Evolutionary conservation across 2,888 invertebrate species (phyloP).

Genomic region (Agrotis clavis): DNA sequence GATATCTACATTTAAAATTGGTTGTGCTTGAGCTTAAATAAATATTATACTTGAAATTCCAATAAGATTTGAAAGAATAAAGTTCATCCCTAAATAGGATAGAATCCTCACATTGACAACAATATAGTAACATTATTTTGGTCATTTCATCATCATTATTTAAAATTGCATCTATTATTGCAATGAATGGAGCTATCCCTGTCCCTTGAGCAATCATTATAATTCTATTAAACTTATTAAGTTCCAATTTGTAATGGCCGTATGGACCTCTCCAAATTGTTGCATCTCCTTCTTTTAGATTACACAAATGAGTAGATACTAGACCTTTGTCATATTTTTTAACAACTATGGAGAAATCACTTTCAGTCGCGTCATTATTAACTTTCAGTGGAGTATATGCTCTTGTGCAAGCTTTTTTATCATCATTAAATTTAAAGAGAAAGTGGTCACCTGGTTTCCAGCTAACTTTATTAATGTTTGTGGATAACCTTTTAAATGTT

Average conservation of each 20-base stretch:
- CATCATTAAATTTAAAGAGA: constrained; percentile 76
- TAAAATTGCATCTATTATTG: constrained; percentile 92
- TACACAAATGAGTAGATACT: constrained; percentile 91
- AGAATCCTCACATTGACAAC: constrained; percentile 90
- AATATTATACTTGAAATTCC: constrained; percentile 94
- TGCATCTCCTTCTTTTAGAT: constrained; percentile 84
- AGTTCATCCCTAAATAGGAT: constrained; percentile 92
- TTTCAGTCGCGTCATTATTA: constrained; percentile 38
- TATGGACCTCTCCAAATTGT: constrained; percentile 94
- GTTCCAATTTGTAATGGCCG: constrained; percentile 89
- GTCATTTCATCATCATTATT: constrained; percentile 93
- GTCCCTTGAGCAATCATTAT: constrained; percentile 93
- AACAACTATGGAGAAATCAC: constrained; percentile 92
- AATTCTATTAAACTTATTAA: constrained; percentile 83
- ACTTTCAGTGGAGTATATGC: constrained; percentile 84
- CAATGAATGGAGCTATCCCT: constrained; percentile 93
- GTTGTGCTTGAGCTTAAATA: constrained; percentile 82
- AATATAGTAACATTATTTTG: constrained; percentile 92
- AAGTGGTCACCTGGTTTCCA: constrained; percentile 87
- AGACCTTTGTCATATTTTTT: constrained; percentile 91
- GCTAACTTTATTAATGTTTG: constrained; percentile 65
- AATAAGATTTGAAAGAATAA: constrained; percentile 91
- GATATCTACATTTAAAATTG: constrained; percentile 80
- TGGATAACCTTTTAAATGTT: constrained; percentile 72
- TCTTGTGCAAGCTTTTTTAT: constrained; percentile 72